A percentile compares a stretch with the other conserved stretches of the same genome.
Conservation (phyloP, 1,140 invertebrate genomes). For the Achatina immaculata region DNA sequence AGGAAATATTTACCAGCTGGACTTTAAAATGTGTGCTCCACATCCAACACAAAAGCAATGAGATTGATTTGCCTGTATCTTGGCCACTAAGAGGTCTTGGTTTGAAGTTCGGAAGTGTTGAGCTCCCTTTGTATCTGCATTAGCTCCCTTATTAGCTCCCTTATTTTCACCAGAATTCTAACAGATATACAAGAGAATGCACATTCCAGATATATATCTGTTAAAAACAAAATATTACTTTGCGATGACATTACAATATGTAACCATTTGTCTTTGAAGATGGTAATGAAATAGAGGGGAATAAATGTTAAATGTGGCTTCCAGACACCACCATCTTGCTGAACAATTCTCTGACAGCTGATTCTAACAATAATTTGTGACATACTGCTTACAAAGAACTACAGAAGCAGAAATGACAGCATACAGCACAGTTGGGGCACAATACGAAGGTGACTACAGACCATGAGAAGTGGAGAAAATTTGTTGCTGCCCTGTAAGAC, state of each 20-base stretch:
- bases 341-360: not conserved
- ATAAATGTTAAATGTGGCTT: not conserved
- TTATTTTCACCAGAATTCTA: not conserved
- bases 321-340: not conserved
- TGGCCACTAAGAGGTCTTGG: conserved; percentile 44
- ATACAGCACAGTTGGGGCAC: not conserved
- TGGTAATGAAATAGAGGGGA: not conserved
- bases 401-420: too few relatives aligned
- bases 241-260: not conserved
- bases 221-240: not conserved
- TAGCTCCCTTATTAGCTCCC: not conserved
- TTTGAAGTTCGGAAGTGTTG: not conserved
- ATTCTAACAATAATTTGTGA: not conserved
- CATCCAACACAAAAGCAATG: conserved; percentile 50
- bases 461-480: not conserved
- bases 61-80: conserved; percentile 43
- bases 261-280: not conserved
- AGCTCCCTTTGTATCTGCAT: not conserved
- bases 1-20: conserved; percentile 38
- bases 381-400: not conserved
- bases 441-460: not conserved
- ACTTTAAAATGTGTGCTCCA: conserved; percentile 46
- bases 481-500: too few relatives aligned
- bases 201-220: not conserved
- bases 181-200: not conserved